A percentile compares a stretch with the other conserved stretches of the same genome.
Evolutionary conservation across 2,113 vertebrate genomes (phyloP).

Genomic region (Tupaia chinensis): DNA sequence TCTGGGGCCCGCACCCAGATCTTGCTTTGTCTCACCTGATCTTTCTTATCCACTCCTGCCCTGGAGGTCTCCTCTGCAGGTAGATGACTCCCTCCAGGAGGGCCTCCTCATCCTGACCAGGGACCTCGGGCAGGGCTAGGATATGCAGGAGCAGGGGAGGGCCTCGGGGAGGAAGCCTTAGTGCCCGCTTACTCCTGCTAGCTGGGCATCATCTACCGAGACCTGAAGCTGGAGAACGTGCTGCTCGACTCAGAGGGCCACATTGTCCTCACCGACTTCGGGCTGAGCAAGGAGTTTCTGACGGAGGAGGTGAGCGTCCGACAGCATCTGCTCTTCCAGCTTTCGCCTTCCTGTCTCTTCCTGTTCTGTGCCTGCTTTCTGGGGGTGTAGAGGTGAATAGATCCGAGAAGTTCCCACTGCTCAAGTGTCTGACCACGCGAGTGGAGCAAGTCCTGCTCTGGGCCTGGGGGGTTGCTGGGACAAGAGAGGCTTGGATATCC

Average conservation of each 20-base stretch:
- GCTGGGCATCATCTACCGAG: constrained; percentile 95
- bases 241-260: constrained; percentile 95
- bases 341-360: not conserved
- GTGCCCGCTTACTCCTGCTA: constrained; percentile 52
- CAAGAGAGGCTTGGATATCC: not conserved
- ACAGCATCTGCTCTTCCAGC: rapidly evolving
- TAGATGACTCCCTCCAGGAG: not conserved
- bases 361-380: not conserved
- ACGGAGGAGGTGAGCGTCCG: constrained; percentile 90
- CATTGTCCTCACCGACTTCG: constrained; percentile 95
- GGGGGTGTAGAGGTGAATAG: not conserved
- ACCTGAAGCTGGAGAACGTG: constrained; percentile 96
- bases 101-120: not conserved
- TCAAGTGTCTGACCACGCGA: not conserved
- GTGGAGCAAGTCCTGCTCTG: not conserved
- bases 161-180: not conserved
- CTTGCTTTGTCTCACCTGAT: not conserved
- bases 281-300: constrained; percentile 96
- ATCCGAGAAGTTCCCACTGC: not conserved
- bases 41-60: not conserved
- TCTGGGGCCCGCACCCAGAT: not conserved
- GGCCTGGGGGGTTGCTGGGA: not conserved
- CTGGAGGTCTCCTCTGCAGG: not conserved
- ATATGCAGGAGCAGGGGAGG: not conserved
- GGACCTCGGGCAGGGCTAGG: not conserved